Percentiles rank a stretch among this genome's conserved stretches.
These are phyloP conservation scores for Apoda limacodes DNA, from an alignment of 2,888 invertebrate species.

Conservation along the genomic window DNA sequence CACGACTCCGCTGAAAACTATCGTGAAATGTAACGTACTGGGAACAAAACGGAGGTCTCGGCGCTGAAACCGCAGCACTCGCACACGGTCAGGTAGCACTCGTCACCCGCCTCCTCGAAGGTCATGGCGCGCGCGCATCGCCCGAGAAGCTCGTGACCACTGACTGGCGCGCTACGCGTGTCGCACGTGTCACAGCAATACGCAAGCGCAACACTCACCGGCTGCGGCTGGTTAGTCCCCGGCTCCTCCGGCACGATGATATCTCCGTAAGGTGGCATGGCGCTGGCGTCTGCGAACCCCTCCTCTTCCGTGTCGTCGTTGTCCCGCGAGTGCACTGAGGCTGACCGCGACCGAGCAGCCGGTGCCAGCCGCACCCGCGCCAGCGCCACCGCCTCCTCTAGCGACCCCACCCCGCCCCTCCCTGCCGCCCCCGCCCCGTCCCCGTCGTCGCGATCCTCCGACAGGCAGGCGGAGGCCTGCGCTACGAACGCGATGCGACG, in stretches of 20 bases:
- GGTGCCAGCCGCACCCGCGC: slow-evolving; percentile 57
- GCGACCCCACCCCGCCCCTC: slow-evolving; percentile 53
- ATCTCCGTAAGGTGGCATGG: slow-evolving; percentile 67
- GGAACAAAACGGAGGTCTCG: slow-evolving; percentile 57
- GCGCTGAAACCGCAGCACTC: slow-evolving; percentile 68
- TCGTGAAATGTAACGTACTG: slow-evolving; percentile 64
- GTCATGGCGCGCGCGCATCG: slow-evolving; percentile 67
- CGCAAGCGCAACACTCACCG: slow-evolving; percentile 43
- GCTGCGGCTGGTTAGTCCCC: slow-evolving; percentile 35
- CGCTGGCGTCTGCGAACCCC: slow-evolving; percentile 51
- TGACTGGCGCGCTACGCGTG: slow-evolving; percentile 25
- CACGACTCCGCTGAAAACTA: slow-evolving; percentile 50
- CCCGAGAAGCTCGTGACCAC: slow-evolving; percentile 44
- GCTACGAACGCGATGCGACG: slow-evolving; percentile 67
- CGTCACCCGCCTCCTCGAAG: slow-evolving; percentile 61
- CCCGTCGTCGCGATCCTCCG: slow-evolving; percentile 61
- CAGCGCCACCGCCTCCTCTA: slow-evolving; percentile 64
- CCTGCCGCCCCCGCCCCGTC: slow-evolving; percentile 43
- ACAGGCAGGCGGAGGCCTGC: slow-evolving; percentile 59
- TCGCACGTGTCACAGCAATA: no score
- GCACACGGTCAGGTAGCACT: slow-evolving; percentile 62
- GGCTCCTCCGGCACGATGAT: slow-evolving; percentile 54
- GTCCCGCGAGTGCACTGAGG: slow-evolving; percentile 47
- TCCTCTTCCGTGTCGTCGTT: slow-evolving; percentile 55
- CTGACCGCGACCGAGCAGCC: slow-evolving; percentile 39